phyloP scores from a whole-genome alignment of 1,140 invertebrate genomes.

The Bombus affinis region DNA sequence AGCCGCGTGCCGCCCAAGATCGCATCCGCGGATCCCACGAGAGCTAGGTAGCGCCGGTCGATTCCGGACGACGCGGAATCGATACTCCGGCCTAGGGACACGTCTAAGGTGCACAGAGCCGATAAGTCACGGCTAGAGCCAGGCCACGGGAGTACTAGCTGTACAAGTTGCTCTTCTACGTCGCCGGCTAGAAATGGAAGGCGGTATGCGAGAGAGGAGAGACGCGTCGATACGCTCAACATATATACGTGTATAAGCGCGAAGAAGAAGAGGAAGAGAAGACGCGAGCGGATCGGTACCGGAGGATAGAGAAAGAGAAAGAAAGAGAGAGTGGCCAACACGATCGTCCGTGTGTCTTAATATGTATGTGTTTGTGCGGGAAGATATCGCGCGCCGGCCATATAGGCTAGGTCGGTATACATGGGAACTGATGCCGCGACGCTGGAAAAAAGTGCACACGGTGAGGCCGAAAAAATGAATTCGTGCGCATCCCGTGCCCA shows the following conservation, averaged over 20 bases:
- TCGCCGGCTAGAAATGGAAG: conserved; percentile 47
- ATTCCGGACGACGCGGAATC: conserved; percentile 61
- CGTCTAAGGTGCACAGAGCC: conserved; percentile 71
- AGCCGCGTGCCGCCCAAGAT: neutral
- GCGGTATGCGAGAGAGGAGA: neutral
- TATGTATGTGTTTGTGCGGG: conserved; percentile 62
- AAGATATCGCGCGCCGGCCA: conserved; percentile 74
- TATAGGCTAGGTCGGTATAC: conserved; percentile 78
- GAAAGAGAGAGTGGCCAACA: conserved; percentile 35
- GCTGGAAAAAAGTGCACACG: conserved; percentile 68
- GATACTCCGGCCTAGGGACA: conserved; percentile 64
- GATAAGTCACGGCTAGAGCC: conserved; percentile 75
- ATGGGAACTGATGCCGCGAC: conserved; percentile 77
- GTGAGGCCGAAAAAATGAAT: conserved; percentile 83
- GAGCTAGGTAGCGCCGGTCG: conserved; percentile 57
- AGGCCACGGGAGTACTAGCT: conserved; percentile 61
- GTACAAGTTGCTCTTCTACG: conserved; percentile 59
- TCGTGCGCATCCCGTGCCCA: conserved; percentile 84
- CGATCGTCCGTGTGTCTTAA: conserved; percentile 28
- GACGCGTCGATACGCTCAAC: neutral
- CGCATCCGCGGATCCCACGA: conserved; percentile 37
- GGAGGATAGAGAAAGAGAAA: conserved; percentile 39
- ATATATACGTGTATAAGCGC: neutral
- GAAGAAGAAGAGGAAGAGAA: conserved; percentile 25
- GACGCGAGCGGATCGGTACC: neutral